phyloP scores from a whole-genome alignment of 2,888 invertebrate species.

The Acrocyrtus sp. region DNA sequence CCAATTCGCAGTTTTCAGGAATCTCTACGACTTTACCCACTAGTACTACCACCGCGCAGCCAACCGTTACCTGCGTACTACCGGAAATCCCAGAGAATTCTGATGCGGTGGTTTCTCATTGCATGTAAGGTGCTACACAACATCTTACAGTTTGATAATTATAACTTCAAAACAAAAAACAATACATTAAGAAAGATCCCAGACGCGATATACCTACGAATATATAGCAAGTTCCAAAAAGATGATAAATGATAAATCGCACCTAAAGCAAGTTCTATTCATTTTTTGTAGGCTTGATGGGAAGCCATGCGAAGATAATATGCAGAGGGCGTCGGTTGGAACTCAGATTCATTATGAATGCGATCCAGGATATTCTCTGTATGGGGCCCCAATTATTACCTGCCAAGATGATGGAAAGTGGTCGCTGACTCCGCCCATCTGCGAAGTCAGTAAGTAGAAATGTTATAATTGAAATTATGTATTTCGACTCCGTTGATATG shows the following conservation, averaged over 20 bases:
- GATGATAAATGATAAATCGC: too few species aligned
- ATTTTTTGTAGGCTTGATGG: constrained; percentile 16
- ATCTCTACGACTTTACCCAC: not conserved
- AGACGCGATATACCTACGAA: not conserved
- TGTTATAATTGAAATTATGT: not conserved
- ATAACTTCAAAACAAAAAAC: not conserved
- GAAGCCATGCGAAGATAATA: constrained; percentile 18
- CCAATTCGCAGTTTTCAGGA: not conserved
- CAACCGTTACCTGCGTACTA: constrained; percentile 51
- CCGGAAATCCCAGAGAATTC: constrained; percentile 61
- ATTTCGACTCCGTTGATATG: too few species aligned
- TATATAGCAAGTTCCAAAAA: too few species aligned
- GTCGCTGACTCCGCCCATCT: constrained; percentile 59
- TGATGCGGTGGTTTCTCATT: constrained; percentile 58
- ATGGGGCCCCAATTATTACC: constrained; percentile 57
- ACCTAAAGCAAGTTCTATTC: too few species aligned
- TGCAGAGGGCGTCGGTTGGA: constrained; percentile 40
- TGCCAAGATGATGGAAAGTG: constrained; percentile 58
- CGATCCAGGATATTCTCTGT: constrained; percentile 57
- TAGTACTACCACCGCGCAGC: constrained; percentile 4
- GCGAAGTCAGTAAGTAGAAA: constrained; percentile 57
- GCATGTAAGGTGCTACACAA: constrained; percentile 54
- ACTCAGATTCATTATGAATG: constrained; percentile 57
- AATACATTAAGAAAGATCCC: too few species aligned
- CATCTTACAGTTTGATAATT: not conserved